Base-by-base conservation (phyloP, 2,113 vertebrate species). In the Zosterops japonicus region DNA sequence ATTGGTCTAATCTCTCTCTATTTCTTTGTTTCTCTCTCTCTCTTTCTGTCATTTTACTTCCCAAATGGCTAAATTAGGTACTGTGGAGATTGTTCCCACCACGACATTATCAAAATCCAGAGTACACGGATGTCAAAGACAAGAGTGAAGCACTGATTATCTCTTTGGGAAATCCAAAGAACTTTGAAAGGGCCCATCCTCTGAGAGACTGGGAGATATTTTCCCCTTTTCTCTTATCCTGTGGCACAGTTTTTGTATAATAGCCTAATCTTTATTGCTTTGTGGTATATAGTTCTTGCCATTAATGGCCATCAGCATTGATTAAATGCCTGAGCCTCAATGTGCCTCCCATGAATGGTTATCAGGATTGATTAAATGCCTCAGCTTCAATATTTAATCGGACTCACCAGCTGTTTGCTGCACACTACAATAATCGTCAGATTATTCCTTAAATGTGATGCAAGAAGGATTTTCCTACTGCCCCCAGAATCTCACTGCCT, bases 331-430 rank as follows among this genome's bases (percentile, higher is more conserved):
- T 69, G 5, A 77, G 42, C 76, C 78, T 90, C 71, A 60, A 18
- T 52, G 60, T 75, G 39, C 42, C 78, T 83, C 50, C 83, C 52
- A 84, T 78, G 79, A 95, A 87, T 84, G 72, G 19, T 59, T 87
- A 89, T 89, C 76, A 70, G 83, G 60, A 94, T 89, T 87, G 93
- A 93, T 89, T 92, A 92, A 92, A 87, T 89, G 57, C 53, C 71
- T 89, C 70, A 57, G 33, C 75, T 90, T 83, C 89, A 88, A 76
- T 91, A 85, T 75, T 95, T 93, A 91, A 93, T 95, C 93, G 95
- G 93, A 94, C 71, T 95, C 70, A 63, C 41, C 41, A 88, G 69
- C 65, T 47, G 11, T 83, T 44, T 91, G 74, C 69, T 89, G 25
- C 46, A 49, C 69, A 31, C 28, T 65, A 52, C 35, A 76, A 81